Percentiles rank a stretch among this genome's conserved stretches.
These are phyloP conservation scores for Pseudococcus viburni DNA, from an alignment of 2,888 invertebrate genomes.

Conservation along the genomic window DNA sequence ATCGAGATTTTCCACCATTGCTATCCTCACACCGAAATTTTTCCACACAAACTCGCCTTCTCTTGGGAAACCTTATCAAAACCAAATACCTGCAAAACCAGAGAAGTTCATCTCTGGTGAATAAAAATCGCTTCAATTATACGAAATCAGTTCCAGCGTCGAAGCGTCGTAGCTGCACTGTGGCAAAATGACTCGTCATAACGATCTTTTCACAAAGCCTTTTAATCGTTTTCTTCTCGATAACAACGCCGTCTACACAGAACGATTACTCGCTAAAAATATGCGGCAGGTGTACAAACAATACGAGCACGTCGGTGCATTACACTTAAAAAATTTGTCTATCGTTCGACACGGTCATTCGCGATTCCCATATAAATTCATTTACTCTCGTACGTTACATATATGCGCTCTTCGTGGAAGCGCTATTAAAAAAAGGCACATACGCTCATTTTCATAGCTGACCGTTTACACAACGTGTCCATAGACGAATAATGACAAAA, in stretches of 20 bases:
- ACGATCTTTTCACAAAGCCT: slow-evolving; percentile 42
- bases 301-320: slow-evolving; percentile 47
- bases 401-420: slow-evolving; percentile 22
- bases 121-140: background rate
- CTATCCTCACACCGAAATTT: no score
- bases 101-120: background rate
- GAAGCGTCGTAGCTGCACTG: background rate
- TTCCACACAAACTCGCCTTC: no score
- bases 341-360: slow-evolving; percentile 54
- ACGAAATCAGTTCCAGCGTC: slow-evolving; percentile 3
- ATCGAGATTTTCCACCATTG: no score
- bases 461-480: slow-evolving; percentile 28
- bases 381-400: background rate
- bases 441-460: slow-evolving; percentile 56
- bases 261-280: slow-evolving; percentile 49
- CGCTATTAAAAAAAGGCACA: slow-evolving; percentile 42
- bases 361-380: slow-evolving; percentile 58
- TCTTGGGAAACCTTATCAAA: no score
- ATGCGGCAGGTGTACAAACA: slow-evolving; percentile 49
- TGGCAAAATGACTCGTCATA: slow-evolving; percentile 22
- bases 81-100: no score
- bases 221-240: slow-evolving; percentile 41
- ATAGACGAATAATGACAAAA: background rate
- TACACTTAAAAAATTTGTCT: slow-evolving; percentile 43
- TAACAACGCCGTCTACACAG: slow-evolving; percentile 13